Evolutionary conservation across 2,797 vertebrate species (phyloP).

Genomic region (Anabacerthia variegaticeps): DNA sequence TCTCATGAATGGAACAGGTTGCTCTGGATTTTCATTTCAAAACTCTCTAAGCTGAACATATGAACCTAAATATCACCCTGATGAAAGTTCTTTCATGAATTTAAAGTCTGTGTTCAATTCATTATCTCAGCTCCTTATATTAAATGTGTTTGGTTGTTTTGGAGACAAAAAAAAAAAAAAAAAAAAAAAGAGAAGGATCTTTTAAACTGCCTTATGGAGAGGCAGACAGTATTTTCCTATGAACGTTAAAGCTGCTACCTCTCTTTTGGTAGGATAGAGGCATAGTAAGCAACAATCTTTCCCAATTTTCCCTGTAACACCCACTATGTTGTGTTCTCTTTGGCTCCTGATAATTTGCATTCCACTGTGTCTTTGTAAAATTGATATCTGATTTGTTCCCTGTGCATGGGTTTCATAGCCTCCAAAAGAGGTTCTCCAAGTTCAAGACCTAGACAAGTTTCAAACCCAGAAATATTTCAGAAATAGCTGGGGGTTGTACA

Average conservation of each 20-base stretch:
- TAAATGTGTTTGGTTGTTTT: neutral
- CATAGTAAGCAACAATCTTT: neutral
- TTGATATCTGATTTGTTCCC: neutral
- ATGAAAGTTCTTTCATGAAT: neutral
- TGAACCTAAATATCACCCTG: neutral
- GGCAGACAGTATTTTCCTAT: neutral
- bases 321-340: neutral
- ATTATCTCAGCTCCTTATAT: neutral
- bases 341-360: neutral
- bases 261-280: neutral
- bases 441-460: neutral
- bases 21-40: neutral
- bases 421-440: neutral
- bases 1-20: neutral
- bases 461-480: neutral
- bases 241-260: neutral
- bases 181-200: accelerated
- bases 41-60: neutral
- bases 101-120: neutral
- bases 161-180: neutral
- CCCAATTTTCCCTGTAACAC: neutral
- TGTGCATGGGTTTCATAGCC: neutral
- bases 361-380: neutral
- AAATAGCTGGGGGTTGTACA: neutral
- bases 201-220: neutral